phyloP scores from a whole-genome alignment of 2,888 invertebrate genomes.

The Hofmannophila pseudospretella region DNA sequence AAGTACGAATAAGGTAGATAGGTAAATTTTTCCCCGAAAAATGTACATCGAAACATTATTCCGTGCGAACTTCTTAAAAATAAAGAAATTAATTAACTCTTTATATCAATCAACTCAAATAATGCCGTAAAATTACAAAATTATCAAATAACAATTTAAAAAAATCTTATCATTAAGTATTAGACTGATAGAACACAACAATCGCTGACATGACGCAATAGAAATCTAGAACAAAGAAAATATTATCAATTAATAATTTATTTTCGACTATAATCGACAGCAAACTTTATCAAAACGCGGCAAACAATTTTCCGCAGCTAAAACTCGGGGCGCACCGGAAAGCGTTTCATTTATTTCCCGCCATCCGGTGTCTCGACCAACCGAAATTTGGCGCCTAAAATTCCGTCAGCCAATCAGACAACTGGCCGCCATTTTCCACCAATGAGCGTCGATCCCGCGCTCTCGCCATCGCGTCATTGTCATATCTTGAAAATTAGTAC shows the following conservation, averaged over 20 bases:
- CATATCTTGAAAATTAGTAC: slow-evolving; percentile 77
- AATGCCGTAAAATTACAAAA: too few relatives aligned
- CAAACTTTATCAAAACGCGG: slow-evolving; percentile 52
- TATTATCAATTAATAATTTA: slow-evolving; percentile 3
- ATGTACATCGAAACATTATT: too few relatives aligned
- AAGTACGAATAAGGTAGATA: too few relatives aligned
- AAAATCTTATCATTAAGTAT: too few relatives aligned
- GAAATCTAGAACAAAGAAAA: too few relatives aligned
- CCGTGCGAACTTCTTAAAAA: too few relatives aligned
- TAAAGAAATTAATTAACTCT: too few relatives aligned
- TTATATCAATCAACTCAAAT: too few relatives aligned
- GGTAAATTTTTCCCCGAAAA: too few relatives aligned
- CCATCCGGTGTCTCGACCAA: slow-evolving; percentile 72
- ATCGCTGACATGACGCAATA: too few relatives aligned
- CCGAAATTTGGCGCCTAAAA: slow-evolving; percentile 76
- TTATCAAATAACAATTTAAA: too few relatives aligned
- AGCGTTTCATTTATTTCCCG: slow-evolving; percentile 66
- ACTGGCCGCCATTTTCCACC: slow-evolving; percentile 72
- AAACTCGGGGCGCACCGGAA: slow-evolving; percentile 65
- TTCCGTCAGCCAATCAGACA: slow-evolving; percentile 49
- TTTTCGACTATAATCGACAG: slow-evolving; percentile 24
- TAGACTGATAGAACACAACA: too few relatives aligned
- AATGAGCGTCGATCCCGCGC: slow-evolving; percentile 69
- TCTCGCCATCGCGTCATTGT: slow-evolving; percentile 74
- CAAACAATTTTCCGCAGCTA: slow-evolving; percentile 62